These are phyloP conservation scores for Spinus pinus DNA, from an alignment of 2,797 vertebrate species.

Conservation along the genomic window DNA sequence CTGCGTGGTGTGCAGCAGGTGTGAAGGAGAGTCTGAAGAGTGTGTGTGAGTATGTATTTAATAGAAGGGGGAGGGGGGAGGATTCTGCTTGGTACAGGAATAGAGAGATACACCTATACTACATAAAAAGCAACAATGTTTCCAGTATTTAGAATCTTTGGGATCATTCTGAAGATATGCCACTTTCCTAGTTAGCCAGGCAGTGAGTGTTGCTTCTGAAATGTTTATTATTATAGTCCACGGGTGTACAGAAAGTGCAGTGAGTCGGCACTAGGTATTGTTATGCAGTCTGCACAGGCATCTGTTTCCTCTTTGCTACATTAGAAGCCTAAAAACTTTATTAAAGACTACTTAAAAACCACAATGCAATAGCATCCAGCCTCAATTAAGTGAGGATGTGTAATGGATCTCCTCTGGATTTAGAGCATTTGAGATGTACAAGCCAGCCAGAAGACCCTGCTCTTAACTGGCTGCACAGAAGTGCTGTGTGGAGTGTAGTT, in stretches of 20 bases:
- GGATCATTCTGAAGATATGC: background rate
- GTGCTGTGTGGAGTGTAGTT: background rate
- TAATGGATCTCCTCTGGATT: background rate
- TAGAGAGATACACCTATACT: background rate
- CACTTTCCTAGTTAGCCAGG: background rate
- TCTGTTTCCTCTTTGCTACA: background rate
- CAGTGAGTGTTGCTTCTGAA: background rate
- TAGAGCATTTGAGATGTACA: background rate
- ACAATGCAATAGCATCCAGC: background rate
- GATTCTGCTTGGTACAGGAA: background rate
- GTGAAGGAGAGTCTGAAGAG: accelerated
- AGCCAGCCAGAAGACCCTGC: background rate
- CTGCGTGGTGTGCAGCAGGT: background rate
- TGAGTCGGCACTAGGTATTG: background rate
- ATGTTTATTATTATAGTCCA: background rate
- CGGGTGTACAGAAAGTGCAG: background rate
- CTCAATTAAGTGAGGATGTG: background rate
- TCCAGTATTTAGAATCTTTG: background rate
- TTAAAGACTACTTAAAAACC: background rate
- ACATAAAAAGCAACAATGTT: background rate
- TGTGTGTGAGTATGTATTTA: accelerated
- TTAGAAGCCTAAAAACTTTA: background rate
- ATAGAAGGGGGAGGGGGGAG: background rate
- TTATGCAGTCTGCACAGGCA: background rate
- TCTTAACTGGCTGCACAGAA: background rate